Conservation (phyloP, 2,113 vertebrate species). For the Tetrax tetrax region DNA sequence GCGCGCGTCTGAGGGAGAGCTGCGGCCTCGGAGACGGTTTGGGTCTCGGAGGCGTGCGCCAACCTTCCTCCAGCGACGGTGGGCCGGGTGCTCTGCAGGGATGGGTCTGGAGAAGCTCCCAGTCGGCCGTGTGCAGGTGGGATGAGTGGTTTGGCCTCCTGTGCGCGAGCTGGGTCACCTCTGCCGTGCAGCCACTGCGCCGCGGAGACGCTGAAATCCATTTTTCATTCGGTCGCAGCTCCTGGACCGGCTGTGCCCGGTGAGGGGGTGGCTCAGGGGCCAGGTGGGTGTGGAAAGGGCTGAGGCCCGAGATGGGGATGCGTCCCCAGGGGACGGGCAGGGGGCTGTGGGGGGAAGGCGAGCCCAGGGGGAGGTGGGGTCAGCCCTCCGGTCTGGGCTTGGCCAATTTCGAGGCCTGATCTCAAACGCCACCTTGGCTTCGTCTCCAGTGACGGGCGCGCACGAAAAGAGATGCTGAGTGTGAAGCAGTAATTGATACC, state of each 20-base stretch:
- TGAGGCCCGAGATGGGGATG: neutral
- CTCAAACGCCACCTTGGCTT: accelerated
- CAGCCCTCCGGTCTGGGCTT: neutral
- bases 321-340: neutral
- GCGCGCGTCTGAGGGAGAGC: accelerated
- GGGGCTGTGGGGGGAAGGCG: neutral
- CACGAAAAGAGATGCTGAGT: accelerated
- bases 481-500: accelerated
- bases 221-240: neutral
- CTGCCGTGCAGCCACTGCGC: accelerated
- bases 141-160: neutral
- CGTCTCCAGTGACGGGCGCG: accelerated
- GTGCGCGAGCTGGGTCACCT: accelerated
- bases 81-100: neutral
- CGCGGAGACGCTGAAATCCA: accelerated
- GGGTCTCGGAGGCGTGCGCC: accelerated
- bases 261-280: neutral
- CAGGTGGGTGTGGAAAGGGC: neutral
- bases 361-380: neutral
- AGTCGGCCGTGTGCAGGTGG: accelerated
- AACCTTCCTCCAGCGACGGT: accelerated
- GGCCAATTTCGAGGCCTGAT: neutral
- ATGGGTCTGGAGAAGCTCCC: neutral
- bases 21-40: accelerated
- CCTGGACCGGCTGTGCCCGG: neutral